Evolutionary conservation across 2,797 vertebrate genomes (phyloP).

Genomic region (Notolepis coatsorum): DNA sequence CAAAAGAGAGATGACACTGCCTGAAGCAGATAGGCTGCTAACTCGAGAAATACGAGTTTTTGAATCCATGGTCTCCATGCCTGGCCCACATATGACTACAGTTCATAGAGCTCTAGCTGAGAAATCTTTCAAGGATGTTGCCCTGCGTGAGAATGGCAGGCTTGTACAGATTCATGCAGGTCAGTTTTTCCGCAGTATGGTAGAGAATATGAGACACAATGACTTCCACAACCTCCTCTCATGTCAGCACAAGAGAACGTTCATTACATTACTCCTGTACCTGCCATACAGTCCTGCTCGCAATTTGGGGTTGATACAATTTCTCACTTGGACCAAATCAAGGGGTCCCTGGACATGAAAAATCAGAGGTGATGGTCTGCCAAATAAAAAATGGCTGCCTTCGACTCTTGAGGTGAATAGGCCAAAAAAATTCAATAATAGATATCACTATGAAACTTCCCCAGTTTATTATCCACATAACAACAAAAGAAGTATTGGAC

Average conservation of each 20-base stretch:
- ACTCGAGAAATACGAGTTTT: conserved; percentile 64
- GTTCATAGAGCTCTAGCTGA: background rate
- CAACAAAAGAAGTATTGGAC: too few species aligned
- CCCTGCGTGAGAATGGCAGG: background rate
- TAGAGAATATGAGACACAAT: conserved; percentile 51
- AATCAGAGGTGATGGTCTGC: too few species aligned
- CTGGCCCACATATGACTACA: conserved; percentile 27
- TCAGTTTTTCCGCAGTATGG: conserved; percentile 42
- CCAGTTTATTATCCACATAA: too few species aligned
- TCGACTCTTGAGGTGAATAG: too few species aligned
- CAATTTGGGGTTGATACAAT: too few species aligned
- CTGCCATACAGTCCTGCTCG: too few species aligned
- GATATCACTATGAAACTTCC: too few species aligned
- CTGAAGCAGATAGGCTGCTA: conserved; percentile 44
- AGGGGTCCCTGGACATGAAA: too few species aligned
- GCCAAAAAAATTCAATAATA: too few species aligned
- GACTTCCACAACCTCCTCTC: background rate
- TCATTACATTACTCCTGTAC: background rate
- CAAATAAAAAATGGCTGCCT: too few species aligned
- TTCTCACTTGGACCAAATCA: too few species aligned
- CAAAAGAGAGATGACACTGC: conserved; percentile 22
- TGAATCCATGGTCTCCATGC: conserved; percentile 58
- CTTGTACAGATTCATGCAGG: background rate
- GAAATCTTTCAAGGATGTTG: background rate
- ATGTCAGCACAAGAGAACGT: background rate